Percentiles rank a stretch among this genome's conserved stretches.
Conservation (phyloP, 2,888 invertebrate species). For the Andrena fulva region DNA sequence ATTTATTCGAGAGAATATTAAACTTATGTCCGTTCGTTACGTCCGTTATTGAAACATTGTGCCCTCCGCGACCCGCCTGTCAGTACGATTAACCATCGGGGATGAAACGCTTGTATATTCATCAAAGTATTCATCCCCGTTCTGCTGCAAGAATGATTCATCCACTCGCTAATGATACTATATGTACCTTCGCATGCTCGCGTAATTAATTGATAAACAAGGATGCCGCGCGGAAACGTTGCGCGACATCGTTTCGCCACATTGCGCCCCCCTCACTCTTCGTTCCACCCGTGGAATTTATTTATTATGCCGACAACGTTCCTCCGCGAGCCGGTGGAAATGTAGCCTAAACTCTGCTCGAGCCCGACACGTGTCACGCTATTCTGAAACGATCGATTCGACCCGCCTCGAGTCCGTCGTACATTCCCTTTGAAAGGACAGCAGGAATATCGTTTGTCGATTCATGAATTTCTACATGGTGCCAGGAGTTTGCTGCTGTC, state of each 20-base stretch:
- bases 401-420: no score
- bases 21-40: not conserved
- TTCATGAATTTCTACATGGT: not conserved
- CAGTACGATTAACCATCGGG: not conserved
- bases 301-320: conserved; percentile 7
- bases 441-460: not conserved
- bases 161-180: not conserved
- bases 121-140: conserved; percentile 6
- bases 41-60: not conserved
- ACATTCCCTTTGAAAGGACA: not conserved
- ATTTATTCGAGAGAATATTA: not conserved
- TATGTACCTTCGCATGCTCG: not conserved
- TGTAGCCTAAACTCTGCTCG: not conserved
- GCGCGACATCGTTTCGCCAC: conserved; percentile 2
- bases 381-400: not conserved
- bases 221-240: conserved; percentile 15
- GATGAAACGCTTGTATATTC: conserved; percentile 2
- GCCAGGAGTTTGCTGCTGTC: not conserved
- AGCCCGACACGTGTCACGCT: conserved; percentile 3
- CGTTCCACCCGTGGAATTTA: conserved; percentile 4
- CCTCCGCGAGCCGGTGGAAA: conserved; percentile 4
- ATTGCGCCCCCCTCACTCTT: not conserved
- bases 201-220: conserved; percentile 26
- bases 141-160: not conserved
- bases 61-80: not conserved